Evolutionary conservation across 2,888 invertebrate species (phyloP), one percentile per base, ranked within the genome.

Genomic region (Drosophila planitibia): DNA sequence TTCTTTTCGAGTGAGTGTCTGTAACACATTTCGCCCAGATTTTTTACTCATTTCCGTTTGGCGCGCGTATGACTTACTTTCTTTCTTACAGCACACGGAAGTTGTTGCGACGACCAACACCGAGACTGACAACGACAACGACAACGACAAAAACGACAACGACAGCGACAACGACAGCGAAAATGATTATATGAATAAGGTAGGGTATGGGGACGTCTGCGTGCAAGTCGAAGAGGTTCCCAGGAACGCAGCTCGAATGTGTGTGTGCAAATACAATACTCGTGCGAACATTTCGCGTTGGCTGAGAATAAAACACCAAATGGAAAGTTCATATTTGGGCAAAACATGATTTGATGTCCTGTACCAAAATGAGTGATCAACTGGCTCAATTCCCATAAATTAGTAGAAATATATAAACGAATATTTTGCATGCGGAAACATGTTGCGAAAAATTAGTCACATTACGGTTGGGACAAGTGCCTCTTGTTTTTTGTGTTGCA

Each of bases 41-140:
- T 74, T 76, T 74, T 71, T 69, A 64, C 85, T 85, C 85, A 83
- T 88, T 85, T 85, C 85, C 85, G 85, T 75, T 80, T 60, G 68
- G 53, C 62, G 65, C 76, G 70, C 80, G 57, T 79, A 79, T 59
- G 59, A 80, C 82, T 82, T 88, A 83, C 85, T 83, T 35, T 35
- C 37, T 71, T 65, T 72, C 72, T 81, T 79, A 68, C 64, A 69
- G 76, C 72, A n/a, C 79, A 83, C 85, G 88, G 81, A 87, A 87
- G 85, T 85, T 83, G 85, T 81, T 78, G 79, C 82, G 62, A 72
- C 69, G 61, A 51, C 53, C 64, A 25, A 49, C 52, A 25, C 41
- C 14, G n/a, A 39, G 41, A 57, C 39, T 51, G 53, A 16, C 33
- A 37, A 39, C 39, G 54, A 47, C 33, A 37, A 39, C 39, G 54